Percentiles rank a stretch among this genome's conserved stretches.
Evolutionary conservation across 1,140 invertebrate species (phyloP).

Genomic region (Temnothorax longispinosus): DNA sequence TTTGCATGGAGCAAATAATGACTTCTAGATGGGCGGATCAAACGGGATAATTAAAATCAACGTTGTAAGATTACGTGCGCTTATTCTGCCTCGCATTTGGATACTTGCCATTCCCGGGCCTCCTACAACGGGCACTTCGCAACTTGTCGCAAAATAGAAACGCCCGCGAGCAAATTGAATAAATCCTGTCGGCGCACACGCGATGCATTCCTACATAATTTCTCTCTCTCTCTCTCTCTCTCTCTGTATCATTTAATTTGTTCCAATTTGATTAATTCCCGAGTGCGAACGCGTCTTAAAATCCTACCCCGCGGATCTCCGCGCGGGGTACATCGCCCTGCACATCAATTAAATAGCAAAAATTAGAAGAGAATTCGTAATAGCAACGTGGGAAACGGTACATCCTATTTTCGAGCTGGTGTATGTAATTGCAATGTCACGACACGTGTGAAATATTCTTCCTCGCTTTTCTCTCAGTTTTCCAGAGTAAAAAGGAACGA

Average conservation of each 20-base stretch:
- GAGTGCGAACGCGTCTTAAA: not conserved
- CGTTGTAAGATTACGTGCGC: conserved; percentile 39
- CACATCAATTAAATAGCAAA: not conserved
- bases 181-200: conserved; percentile 31
- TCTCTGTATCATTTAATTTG: not conserved
- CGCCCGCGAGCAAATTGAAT: conserved; percentile 28
- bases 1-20: conserved; percentile 38
- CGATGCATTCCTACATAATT: conserved; percentile 11
- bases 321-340: too few species aligned
- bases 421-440: not conserved
- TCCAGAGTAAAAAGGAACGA: not conserved
- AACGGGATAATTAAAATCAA: conserved; percentile 54
- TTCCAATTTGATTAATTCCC: not conserved
- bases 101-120: conserved; percentile 41
- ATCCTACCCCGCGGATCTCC: not conserved
- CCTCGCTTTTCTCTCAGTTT: not conserved
- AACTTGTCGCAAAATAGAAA: conserved; percentile 48
- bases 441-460: not conserved
- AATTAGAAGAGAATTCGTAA: not conserved
- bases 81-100: conserved; percentile 32
- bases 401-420: not conserved
- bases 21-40: conserved; percentile 37
- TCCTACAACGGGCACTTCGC: not conserved
- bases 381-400: not conserved
- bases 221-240: not conserved